Evolutionary conservation across 2,888 invertebrate species (phyloP).

Genomic region (Philhelius pedissequus): DNA sequence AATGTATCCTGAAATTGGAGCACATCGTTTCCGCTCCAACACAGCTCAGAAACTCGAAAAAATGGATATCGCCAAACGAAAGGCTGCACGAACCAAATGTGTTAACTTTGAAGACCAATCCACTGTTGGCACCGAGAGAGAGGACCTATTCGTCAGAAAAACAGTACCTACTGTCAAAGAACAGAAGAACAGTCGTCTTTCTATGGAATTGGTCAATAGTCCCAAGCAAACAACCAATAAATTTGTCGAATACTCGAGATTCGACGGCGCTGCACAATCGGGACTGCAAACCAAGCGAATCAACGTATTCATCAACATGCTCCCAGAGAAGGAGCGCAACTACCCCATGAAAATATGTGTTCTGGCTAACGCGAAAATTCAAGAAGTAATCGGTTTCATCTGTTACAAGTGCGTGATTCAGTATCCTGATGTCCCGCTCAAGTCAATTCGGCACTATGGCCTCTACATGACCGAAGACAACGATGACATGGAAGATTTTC

Average conservation of each 20-base stretch:
- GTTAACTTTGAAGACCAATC: constrained; percentile 75
- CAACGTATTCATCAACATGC: constrained; percentile 93
- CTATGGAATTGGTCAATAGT: constrained; percentile 87
- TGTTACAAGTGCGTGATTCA: constrained; percentile 89
- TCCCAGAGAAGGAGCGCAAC: constrained; percentile 88
- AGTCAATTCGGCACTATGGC: constrained; percentile 87
- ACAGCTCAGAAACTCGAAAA: constrained; percentile 94
- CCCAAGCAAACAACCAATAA: constrained; percentile 90
- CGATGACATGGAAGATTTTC: constrained; percentile 92
- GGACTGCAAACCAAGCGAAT: constrained; percentile 90
- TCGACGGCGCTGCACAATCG: constrained; percentile 92
- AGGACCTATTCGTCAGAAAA: constrained; percentile 74
- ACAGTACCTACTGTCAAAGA: constrained; percentile 71
- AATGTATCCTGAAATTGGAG: constrained; percentile 83
- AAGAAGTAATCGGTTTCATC: constrained; percentile 94
- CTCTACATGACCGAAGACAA: constrained; percentile 97
- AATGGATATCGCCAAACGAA: constrained; percentile 91
- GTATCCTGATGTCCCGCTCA: constrained; percentile 83
- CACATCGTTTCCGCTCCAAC: constrained; percentile 88
- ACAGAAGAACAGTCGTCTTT: constrained; percentile 82
- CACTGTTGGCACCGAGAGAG: constrained; percentile 67
- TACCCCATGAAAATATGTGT: constrained; percentile 92
- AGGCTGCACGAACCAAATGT: constrained; percentile 86
- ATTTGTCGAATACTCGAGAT: constrained; percentile 93
- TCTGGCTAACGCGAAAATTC: constrained; percentile 90